These are phyloP conservation scores for Spinus olivaceus DNA, from an alignment of 2,797 vertebrate genomes.

Conservation along the genomic window DNA sequence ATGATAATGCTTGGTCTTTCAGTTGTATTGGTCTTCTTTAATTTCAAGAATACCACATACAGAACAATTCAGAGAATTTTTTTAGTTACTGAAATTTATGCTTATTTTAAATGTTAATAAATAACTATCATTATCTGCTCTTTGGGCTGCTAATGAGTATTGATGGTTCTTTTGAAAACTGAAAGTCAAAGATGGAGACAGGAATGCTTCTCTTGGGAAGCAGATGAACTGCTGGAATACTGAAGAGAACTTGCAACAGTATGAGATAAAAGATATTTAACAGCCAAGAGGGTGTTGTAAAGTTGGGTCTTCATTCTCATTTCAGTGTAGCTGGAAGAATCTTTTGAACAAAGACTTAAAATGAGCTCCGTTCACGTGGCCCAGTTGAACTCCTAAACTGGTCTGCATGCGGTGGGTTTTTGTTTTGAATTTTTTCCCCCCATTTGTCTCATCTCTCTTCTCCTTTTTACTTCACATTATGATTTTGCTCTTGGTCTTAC, in stretches of 20 bases:
- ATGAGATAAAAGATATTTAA: background rate
- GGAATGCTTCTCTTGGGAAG: background rate
- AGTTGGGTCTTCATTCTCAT: background rate
- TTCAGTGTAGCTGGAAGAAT: background rate
- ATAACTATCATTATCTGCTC: background rate
- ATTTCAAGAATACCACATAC: background rate
- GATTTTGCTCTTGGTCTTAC: background rate
- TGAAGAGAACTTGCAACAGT: background rate
- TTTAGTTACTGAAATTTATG: constrained; percentile 29
- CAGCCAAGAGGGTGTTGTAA: background rate
- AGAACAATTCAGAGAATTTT: background rate
- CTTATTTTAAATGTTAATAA: constrained; percentile 60
- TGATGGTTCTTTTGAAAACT: background rate
- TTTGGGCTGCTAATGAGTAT: constrained; percentile 16
- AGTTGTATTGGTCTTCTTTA: background rate
- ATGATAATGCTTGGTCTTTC: constrained; percentile 5
- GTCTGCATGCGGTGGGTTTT: rapidly evolving
- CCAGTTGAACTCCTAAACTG: background rate
- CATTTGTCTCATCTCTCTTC: background rate
- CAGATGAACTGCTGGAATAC: background rate
- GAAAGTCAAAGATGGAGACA: background rate
- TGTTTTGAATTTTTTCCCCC: background rate
- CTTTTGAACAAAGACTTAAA: background rate
- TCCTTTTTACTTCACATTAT: background rate
- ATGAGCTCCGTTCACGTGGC: background rate